Evolutionary conservation across 2,113 vertebrate species (phyloP), one percentile per base, ranked within the genome.

Genomic region (Passer montanus): DNA sequence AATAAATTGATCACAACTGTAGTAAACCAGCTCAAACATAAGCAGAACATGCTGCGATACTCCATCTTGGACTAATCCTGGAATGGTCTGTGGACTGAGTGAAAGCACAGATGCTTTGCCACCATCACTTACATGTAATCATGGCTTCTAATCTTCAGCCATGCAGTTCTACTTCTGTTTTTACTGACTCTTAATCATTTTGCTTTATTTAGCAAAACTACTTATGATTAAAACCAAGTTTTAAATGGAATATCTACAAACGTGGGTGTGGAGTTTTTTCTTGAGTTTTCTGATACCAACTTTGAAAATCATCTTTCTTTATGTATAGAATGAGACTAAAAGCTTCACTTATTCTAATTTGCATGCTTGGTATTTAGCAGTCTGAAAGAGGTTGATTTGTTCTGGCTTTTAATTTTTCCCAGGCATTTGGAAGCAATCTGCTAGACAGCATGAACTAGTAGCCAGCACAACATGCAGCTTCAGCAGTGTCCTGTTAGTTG

Each of bases 341-440:
- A 78, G 5, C 33, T 84, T 93, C 43, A 41, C 6, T 39, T 89
- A 13, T 80, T 12, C 46, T 67, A 30, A 72, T 79, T 24, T 78
- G 24, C 33, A 56, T 7, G 10, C 8, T 53, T 67, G 35, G 20
- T 47, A 73, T 81, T 87, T 68, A 76, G 30, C 17, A 89, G 31
- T 33, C 52, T 37, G 28, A 35, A 89, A 84, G 72, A 70, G 5
- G 6, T 37, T 39, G 8, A 6, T 43, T 93, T 63, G 23, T 44
- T 68, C 35, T 39, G 11, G 4, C 11, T 69, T 89, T 63, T 88
- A 16, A 12, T 33, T 78, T 80, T 84, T 89, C 76, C 17, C 49
- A 62, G 52, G 21, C 22, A 16, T 66, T 96, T 90, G 84, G 56
- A 81, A 97, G 68, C 49, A 56, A 84, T 66, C 82, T 83, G 21